Evolutionary conservation across 2,888 invertebrate genomes (phyloP).

Genomic region (Biston stratarius): DNA sequence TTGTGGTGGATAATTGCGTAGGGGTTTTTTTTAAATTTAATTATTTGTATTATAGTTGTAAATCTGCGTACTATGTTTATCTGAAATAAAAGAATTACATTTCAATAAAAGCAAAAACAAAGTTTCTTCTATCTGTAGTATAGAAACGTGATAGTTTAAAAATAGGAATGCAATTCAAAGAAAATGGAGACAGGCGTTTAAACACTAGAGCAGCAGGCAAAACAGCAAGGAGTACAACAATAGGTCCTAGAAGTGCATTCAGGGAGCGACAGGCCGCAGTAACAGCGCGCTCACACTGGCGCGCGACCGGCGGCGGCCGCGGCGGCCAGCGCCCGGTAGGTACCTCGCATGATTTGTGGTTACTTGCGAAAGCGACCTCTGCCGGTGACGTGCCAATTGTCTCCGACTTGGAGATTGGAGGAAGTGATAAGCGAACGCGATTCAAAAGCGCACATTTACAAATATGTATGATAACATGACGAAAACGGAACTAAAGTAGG

Average conservation of each 20-base stretch:
- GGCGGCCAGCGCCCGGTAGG: conserved; percentile 53
- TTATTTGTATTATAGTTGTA: too few species aligned
- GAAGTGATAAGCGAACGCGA: conserved; percentile 23
- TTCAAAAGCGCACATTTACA: not conserved
- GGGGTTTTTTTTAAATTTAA: too few species aligned
- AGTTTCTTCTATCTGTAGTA: too few species aligned
- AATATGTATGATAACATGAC: not conserved
- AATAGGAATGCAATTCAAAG: not conserved
- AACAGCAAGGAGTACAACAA: conserved; percentile 1
- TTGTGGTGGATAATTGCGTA: too few species aligned
- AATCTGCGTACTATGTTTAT: too few species aligned
- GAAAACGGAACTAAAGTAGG: not conserved
- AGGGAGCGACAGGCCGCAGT: conserved; percentile 14
- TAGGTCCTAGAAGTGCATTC: conserved; percentile 13
- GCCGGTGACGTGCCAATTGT: conserved; percentile 83
- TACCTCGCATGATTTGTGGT: conserved; percentile 78
- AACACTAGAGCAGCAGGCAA: not conserved
- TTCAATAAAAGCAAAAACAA: too few species aligned
- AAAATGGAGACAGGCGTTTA: not conserved
- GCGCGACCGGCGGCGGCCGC: conserved; percentile 63
- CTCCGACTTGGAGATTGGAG: conserved; percentile 66
- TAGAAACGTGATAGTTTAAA: too few species aligned
- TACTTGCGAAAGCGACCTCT: conserved; percentile 73
- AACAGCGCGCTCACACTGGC: conserved; percentile 50
- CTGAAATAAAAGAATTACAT: too few species aligned